Base-by-base conservation (phyloP, 2,797 vertebrate genomes). In the Sebastes dallii region DNA sequence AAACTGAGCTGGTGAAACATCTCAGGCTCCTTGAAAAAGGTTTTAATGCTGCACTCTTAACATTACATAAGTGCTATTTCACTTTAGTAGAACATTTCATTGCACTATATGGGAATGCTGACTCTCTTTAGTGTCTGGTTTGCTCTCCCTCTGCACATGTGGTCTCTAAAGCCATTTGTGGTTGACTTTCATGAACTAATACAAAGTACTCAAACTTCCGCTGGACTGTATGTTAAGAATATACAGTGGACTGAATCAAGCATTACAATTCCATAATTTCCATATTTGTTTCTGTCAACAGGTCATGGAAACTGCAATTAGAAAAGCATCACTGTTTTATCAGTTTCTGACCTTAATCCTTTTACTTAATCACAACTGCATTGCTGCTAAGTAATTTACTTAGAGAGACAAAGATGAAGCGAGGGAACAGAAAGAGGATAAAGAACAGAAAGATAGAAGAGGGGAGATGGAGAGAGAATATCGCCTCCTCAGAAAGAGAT, bases 321-420 rank as follows among this genome's bases (percentile, higher is more conserved):
- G 25, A 18, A 64, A 52, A 42, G 22, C 7, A n/a, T 22, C 24
- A 56, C 12, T 69, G 34, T 67, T 72, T 55, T 22, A 72, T 55
- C 8, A 60, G 42, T 42, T 62, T 58, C 46, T 67, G 52, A 67
- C 22, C 16, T 4, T n/a, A 27, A 76, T 73, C 18, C 3, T 64
- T 25, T 34, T 25, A 73, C 18, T 27, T 69, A 24, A 80, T 83
- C 42, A 58, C 61, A 66, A 14, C 68, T 72, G 34, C 1, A 46
- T 14, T 60, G 13, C 18, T 66, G 34, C 66, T 25, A 12, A 64
- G 66, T 77, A 65, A 76, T 83, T 70, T 7, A 64, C 22, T 78
- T 39, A 16, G 9, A 73, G 16, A 42, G 25, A 46, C 3, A 73
- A 34, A 58, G n/a, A 67, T 34, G 6, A 56, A 71, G 52, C 1